A percentile compares a stretch with the other conserved stretches of the same genome.
phyloP scores from a whole-genome alignment of 2,113 vertebrate genomes.

The Coptodon rendalli region DNA sequence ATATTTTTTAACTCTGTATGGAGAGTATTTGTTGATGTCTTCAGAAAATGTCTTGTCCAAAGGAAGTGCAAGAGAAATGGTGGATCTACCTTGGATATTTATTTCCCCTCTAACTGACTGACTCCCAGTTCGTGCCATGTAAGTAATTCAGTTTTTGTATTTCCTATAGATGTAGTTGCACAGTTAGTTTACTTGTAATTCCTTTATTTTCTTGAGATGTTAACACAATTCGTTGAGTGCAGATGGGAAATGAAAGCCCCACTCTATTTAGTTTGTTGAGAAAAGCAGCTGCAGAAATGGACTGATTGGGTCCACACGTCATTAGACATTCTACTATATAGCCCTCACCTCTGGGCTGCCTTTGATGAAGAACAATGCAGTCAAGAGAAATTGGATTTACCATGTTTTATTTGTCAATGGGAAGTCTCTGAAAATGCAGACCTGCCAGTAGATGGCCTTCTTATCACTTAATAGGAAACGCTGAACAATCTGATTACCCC shows the following conservation, averaged over 20 bases:
- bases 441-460: constrained; percentile 26
- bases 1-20: not conserved
- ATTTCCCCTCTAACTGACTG: not conserved
- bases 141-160: not conserved
- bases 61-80: not conserved
- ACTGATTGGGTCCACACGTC: constrained; percentile 37
- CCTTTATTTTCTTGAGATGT: not conserved
- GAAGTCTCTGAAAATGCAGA: constrained; percentile 27
- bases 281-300: constrained; percentile 3
- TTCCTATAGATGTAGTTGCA: not conserved
- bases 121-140: not conserved
- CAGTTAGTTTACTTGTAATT: not conserved
- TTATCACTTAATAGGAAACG: constrained; percentile 58
- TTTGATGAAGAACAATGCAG: constrained; percentile 41
- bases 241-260: not conserved
- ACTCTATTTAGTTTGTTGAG: not conserved
- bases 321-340: constrained; percentile 21
- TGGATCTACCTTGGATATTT: not conserved
- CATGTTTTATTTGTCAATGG: constrained; percentile 16
- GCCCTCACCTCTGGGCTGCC: constrained; percentile 15
- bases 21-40: not conserved
- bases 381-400: constrained; percentile 25
- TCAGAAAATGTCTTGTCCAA: not conserved
- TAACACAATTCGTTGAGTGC: not conserved
- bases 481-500: constrained; percentile 27